Conservation (phyloP, 2,888 invertebrate genomes). For the Erebia epiphron region DNA sequence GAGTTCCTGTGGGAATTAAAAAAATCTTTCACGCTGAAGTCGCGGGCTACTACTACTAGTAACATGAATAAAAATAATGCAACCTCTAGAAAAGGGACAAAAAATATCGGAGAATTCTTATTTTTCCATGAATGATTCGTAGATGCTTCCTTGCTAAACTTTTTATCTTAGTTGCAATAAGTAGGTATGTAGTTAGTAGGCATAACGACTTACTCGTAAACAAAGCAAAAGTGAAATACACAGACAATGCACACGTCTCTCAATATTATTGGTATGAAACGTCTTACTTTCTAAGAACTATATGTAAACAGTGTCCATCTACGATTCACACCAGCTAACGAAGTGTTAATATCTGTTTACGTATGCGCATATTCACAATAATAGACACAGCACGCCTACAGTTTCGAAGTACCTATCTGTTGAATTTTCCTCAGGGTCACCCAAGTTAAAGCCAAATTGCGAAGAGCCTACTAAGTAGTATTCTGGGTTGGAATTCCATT, state of each 20-base stretch:
- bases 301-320: constrained; percentile 57
- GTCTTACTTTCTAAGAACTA: constrained; percentile 61
- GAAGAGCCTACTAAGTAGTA: neutral
- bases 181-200: too few species aligned
- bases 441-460: neutral
- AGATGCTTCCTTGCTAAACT: neutral
- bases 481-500: too few species aligned
- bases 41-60: too few species aligned
- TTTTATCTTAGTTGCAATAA: neutral
- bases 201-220: neutral
- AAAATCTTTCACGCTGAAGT: too few species aligned
- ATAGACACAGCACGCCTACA: constrained; percentile 15
- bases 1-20: too few species aligned
- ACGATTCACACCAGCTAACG: constrained; percentile 36
- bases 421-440: constrained; percentile 6
- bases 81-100: too few species aligned
- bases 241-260: constrained; percentile 23
- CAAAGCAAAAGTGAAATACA: constrained; percentile 17
- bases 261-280: constrained; percentile 22
- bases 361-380: constrained; percentile 30
- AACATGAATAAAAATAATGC: too few species aligned
- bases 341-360: constrained; percentile 33
- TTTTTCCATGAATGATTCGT: neutral
- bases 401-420: constrained; percentile 2
- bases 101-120: neutral